Percentiles rank a stretch among this genome's conserved stretches.
phyloP scores from a whole-genome alignment of 2,888 invertebrate genomes.

The Eristalis pertinax region DNA sequence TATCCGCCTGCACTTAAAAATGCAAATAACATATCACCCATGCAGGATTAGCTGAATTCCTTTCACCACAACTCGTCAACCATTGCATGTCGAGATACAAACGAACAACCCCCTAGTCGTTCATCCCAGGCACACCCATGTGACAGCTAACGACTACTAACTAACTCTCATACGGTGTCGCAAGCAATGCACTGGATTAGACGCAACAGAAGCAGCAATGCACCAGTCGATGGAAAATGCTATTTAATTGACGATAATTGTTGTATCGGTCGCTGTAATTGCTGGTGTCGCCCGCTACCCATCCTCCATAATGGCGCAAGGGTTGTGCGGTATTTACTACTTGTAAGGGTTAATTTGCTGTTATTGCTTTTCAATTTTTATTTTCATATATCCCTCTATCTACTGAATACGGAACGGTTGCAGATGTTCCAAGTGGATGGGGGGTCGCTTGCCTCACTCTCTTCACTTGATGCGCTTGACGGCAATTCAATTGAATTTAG shows the following conservation, averaged over 20 bases:
- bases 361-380: not conserved
- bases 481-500: not conserved
- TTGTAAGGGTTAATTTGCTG: constrained; percentile 14
- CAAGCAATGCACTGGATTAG: not conserved
- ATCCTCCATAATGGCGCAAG: not conserved
- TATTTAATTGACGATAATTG: not conserved
- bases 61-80: not conserved
- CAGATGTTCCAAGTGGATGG: not conserved
- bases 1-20: not conserved
- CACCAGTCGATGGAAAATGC: not conserved
- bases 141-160: not conserved
- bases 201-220: not conserved
- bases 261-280: not conserved
- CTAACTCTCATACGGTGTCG: not conserved
- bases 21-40: not conserved
- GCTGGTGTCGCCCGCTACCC: not conserved
- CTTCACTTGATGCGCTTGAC: not conserved
- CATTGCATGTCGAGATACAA: not conserved
- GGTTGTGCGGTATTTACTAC: not conserved
- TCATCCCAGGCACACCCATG: not conserved
- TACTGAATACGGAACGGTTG: not conserved
- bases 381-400: not conserved
- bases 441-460: not conserved
- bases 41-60: not conserved
- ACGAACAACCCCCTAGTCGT: not conserved